Percentiles rank a stretch among this genome's conserved stretches.
phyloP scores from a whole-genome alignment of 92 coral and sea anemone species.

The Porites cylindrica region DNA sequence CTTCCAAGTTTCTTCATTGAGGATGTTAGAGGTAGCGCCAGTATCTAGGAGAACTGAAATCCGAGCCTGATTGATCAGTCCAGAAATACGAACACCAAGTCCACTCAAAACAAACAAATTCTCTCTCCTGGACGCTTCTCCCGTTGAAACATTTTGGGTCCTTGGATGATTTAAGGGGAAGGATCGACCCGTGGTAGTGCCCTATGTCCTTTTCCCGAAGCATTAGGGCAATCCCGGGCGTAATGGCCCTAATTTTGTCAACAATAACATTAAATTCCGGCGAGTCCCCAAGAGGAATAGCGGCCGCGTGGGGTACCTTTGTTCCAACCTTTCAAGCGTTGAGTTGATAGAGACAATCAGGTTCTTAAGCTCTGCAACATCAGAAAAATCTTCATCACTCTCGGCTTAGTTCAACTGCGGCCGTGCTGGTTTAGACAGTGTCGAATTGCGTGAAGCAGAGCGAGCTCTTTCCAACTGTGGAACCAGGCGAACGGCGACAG shows the following conservation, averaged over 20 bases:
- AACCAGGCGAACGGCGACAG: constrained; percentile 24
- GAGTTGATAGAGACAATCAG: not conserved
- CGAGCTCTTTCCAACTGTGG: constrained; percentile 39
- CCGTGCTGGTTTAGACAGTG: not conserved
- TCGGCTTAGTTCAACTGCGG: not conserved
- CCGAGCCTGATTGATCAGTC: constrained; percentile 39
- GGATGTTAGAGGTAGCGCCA: constrained; percentile 41
- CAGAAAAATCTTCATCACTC: not conserved
- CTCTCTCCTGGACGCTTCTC: not conserved
- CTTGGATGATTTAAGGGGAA: constrained; percentile 23
- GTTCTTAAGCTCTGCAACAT: not conserved
- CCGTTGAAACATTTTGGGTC: not conserved
- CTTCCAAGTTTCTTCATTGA: constrained; percentile 59
- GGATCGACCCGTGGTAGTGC: constrained; percentile 61
- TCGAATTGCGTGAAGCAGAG: not conserved
- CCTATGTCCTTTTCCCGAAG: constrained; percentile 34
- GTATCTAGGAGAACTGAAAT: constrained; percentile 54
- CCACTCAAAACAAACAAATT: constrained; percentile 39
- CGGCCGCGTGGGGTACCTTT: not conserved
- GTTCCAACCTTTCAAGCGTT: not conserved
- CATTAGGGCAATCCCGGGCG: constrained; percentile 51
- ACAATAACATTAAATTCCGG: not conserved
- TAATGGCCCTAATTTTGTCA: constrained; percentile 32
- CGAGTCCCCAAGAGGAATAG: not conserved
- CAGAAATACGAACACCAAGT: constrained; percentile 45